phyloP scores from a whole-genome alignment of 2,888 invertebrate genomes.

The Limnephilus rhombicus region DNA sequence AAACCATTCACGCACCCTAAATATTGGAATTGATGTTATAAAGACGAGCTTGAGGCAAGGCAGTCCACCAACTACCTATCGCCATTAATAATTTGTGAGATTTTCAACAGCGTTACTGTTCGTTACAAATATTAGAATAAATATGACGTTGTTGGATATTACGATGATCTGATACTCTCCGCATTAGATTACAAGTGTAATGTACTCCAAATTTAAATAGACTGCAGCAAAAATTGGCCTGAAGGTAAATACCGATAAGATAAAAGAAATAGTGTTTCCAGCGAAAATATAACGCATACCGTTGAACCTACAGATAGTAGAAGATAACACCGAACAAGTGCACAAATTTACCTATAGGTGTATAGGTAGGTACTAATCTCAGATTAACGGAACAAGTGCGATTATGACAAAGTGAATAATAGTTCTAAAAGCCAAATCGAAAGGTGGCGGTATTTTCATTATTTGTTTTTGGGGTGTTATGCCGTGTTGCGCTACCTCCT shows the following conservation, averaged over 20 bases:
- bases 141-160: neutral
- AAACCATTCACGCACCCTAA: no score
- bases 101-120: neutral
- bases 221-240: neutral
- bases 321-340: neutral
- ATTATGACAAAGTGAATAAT: neutral
- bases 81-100: neutral
- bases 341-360: neutral
- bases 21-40: no score
- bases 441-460: neutral
- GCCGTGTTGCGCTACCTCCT: no score
- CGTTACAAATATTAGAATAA: no score
- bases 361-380: neutral
- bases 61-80: no score
- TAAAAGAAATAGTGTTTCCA: neutral
- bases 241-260: neutral
- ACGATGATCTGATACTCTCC: neutral
- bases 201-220: neutral
- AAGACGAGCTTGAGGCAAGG: no score
- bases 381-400: neutral
- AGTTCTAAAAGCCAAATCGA: neutral
- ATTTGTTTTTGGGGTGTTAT: no score
- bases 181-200: neutral
- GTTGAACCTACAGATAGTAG: neutral
- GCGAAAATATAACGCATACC: neutral